Evolutionary conservation across 2,888 invertebrate species (phyloP).

Genomic region (Drosophila vallismaia): DNA sequence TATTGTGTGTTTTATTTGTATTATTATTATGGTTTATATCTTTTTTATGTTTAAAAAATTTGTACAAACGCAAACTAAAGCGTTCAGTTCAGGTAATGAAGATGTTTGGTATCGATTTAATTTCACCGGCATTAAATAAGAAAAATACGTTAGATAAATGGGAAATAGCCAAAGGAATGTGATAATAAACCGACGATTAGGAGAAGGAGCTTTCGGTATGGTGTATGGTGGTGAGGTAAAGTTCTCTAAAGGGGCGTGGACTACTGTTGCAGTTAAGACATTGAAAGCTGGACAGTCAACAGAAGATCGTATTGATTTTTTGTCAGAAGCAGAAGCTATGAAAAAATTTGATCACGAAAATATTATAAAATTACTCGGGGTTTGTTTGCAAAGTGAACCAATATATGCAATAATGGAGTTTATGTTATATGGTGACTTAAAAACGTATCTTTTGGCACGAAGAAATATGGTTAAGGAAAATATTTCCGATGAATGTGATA

Average conservation of each 20-base stretch:
- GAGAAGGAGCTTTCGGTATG: constrained; percentile 96
- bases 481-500: constrained; percentile 88
- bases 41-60: constrained; percentile 87
- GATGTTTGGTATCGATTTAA: constrained; percentile 88
- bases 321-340: constrained; percentile 97
- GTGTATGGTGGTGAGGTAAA: constrained; percentile 94
- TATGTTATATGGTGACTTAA: constrained; percentile 96
- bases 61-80: constrained; percentile 88
- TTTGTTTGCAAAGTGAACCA: constrained; percentile 94
- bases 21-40: constrained; percentile 84
- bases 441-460: constrained; percentile 93
- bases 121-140: constrained; percentile 84
- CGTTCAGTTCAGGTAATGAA: constrained; percentile 88
- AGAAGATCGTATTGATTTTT: constrained; percentile 95
- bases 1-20: constrained; percentile 85
- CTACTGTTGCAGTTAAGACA: constrained; percentile 94
- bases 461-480: constrained; percentile 90
- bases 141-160: constrained; percentile 89
- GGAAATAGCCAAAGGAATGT: constrained; percentile 93
- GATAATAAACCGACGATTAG: constrained; percentile 93
- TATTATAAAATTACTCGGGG: constrained; percentile 92
- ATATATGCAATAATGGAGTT: constrained; percentile 97
- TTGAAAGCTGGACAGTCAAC: constrained; percentile 92
- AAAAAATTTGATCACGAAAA: constrained; percentile 96
- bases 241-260: constrained; percentile 89